Base-by-base conservation (phyloP, 2,888 invertebrate genomes). In the Dynastes tityus region DNA sequence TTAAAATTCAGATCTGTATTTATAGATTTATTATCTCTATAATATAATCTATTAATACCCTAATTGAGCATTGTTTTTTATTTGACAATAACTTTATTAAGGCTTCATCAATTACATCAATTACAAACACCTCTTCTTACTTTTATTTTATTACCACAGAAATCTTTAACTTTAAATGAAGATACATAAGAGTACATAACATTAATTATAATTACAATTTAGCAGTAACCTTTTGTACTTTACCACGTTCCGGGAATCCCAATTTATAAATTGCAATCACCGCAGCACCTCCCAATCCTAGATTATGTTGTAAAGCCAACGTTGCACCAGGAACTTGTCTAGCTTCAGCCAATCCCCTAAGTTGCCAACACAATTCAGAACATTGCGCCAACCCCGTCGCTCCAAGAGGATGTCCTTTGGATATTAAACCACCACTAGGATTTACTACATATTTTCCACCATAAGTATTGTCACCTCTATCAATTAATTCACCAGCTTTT, bases 361-460 rank as follows among this genome's bases (percentile, higher is more conserved):
- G 88, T 87, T 97, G 97, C 95, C 96, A 97, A 84, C 93, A 92
- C 40, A 96, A 88, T 88, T 96, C 96, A 58, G 94, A 88, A 85
- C 95, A 95, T 86, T 96, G 96, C 3, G 96, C 96, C 78, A 96
- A 86, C 73, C 96, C 98, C 11, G 98, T 98, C 0, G 98, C 98
- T 71, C 98, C 98, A 75, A 98, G 90, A 11, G 98, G 98, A 92
- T 98, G 98, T 0, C 98, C 98, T 89, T 99, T 99, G 0, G 98
- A 98, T 81, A 99, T 98, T 63, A 99, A 92, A n/a, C 99, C 99
- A 71, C 98, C 99, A 86, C 98, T 98, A 0, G 99, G 99, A 89
- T 99, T 99, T n/a, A 99, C 92, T 1, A 99, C 99, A 87, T 95
- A 97, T 87, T 96, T 95, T 27, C 99, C 99, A 45, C 99, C 96